Percentiles rank a stretch among this genome's conserved stretches.
Conservation (phyloP, 2,113 vertebrate genomes). For the Sterrhoptilus dennistouni region DNA sequence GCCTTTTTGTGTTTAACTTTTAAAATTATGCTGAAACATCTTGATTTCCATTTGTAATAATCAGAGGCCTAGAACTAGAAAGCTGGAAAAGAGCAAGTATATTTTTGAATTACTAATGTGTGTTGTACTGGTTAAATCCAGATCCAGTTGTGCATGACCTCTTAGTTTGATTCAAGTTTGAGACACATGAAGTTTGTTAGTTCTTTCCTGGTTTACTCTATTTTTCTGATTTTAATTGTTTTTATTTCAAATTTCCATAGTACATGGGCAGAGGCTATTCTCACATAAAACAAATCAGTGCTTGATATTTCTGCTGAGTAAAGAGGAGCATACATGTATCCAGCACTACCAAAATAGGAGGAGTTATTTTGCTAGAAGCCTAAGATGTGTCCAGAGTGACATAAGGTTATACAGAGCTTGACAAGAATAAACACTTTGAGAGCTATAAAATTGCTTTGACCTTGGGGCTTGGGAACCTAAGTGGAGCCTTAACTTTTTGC, state of each 20-base stretch:
- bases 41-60: not conserved
- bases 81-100: not conserved
- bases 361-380: not conserved
- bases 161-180: not conserved
- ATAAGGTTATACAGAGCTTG: not conserved
- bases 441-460: conserved; percentile 28
- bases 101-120: not conserved
- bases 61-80: not conserved
- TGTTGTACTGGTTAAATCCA: not conserved
- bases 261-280: not conserved
- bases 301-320: not conserved
- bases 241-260: not conserved
- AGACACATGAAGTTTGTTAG: not conserved
- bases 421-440: conserved; percentile 30
- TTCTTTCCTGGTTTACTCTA: not conserved
- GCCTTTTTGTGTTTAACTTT: not conserved
- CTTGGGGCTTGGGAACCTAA: conserved; percentile 5
- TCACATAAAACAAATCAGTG: not conserved
- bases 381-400: not conserved
- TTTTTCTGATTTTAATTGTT: not conserved
- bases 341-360: not conserved
- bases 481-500: not conserved
- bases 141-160: not conserved
- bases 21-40: not conserved
- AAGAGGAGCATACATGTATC: not conserved